These are phyloP conservation scores for Andrena trimmerana DNA, from an alignment of 2,888 invertebrate species.

Conservation along the genomic window DNA sequence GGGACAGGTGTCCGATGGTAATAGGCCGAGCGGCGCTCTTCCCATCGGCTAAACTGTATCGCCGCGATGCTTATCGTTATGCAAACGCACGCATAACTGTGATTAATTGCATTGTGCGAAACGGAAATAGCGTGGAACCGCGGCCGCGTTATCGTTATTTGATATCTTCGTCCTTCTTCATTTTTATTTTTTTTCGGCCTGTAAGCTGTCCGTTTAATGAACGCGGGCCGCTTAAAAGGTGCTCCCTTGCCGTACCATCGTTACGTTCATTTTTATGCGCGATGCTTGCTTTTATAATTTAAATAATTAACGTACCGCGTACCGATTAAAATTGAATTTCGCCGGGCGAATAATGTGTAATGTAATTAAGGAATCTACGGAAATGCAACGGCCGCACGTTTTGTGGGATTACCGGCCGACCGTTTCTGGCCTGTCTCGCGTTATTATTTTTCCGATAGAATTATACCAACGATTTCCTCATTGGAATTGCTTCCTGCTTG, in stretches of 20 bases:
- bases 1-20: slow-evolving; percentile 43
- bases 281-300: slow-evolving; percentile 33
- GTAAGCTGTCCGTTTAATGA: slow-evolving; percentile 33
- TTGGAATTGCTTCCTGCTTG: slow-evolving; percentile 76
- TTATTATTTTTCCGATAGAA: slow-evolving; percentile 72
- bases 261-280: slow-evolving; percentile 21
- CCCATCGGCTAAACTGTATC: slow-evolving; percentile 31
- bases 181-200: background rate
- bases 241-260: background rate
- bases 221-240: slow-evolving; percentile 24
- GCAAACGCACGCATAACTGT: slow-evolving; percentile 43
- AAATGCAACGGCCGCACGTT: slow-evolving; percentile 32
- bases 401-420: slow-evolving; percentile 39
- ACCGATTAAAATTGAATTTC: slow-evolving; percentile 28
- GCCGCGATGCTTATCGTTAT: slow-evolving; percentile 33
- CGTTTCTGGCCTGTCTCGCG: slow-evolving; percentile 41
- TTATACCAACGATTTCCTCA: slow-evolving; percentile 79
- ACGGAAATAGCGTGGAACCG: slow-evolving; percentile 38
- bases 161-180: slow-evolving; percentile 15
- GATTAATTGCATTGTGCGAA: slow-evolving; percentile 55
- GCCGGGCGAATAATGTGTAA: slow-evolving; percentile 48
- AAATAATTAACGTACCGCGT: slow-evolving; percentile 33
- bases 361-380: slow-evolving; percentile 48
- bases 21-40: slow-evolving; percentile 14
- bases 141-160: slow-evolving; percentile 20